Conservation (phyloP, 1,140 invertebrate genomes). For the Dendrolimus kikuchii region DNA sequence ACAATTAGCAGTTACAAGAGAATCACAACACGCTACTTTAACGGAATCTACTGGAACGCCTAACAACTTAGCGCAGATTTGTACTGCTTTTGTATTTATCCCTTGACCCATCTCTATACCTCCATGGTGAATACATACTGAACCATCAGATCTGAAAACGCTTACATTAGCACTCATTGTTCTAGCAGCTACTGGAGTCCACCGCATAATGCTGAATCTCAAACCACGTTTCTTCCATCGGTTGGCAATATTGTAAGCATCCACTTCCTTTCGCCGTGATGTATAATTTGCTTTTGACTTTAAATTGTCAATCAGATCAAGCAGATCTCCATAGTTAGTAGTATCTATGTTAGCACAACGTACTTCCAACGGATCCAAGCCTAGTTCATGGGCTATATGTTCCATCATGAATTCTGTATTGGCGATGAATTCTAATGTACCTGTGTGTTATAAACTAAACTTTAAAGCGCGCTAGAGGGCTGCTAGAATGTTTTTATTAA, state of each 20-base stretch:
- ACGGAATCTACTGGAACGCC: conserved; percentile 79
- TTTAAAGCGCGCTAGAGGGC: no score
- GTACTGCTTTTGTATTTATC: conserved; percentile 74
- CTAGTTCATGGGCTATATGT: conserved; percentile 79
- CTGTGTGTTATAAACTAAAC: conserved; percentile 35
- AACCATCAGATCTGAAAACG: conserved; percentile 83
- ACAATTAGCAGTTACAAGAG: conserved; percentile 74
- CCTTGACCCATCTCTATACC: conserved; percentile 90
- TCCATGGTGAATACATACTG: conserved; percentile 81
- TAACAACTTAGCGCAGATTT: conserved; percentile 80
- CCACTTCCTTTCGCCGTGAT: conserved; percentile 69
- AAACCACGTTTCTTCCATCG: conserved; percentile 86
- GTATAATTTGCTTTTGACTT: conserved; percentile 74
- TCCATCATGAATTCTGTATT: conserved; percentile 87
- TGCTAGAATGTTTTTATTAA: no score
- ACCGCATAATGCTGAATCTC: conserved; percentile 79
- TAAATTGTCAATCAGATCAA: conserved; percentile 40
- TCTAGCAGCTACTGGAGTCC: conserved; percentile 33
- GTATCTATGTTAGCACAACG: conserved; percentile 74
- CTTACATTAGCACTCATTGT: conserved; percentile 76
- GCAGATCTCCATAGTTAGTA: conserved; percentile 37
- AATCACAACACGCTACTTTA: conserved; percentile 76
- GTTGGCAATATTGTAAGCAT: conserved; percentile 78
- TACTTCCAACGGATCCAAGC: conserved; percentile 80
- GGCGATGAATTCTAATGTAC: conserved; percentile 76